phyloP scores from a whole-genome alignment of 2,113 vertebrate species.

The Anolis carolinensis region DNA sequence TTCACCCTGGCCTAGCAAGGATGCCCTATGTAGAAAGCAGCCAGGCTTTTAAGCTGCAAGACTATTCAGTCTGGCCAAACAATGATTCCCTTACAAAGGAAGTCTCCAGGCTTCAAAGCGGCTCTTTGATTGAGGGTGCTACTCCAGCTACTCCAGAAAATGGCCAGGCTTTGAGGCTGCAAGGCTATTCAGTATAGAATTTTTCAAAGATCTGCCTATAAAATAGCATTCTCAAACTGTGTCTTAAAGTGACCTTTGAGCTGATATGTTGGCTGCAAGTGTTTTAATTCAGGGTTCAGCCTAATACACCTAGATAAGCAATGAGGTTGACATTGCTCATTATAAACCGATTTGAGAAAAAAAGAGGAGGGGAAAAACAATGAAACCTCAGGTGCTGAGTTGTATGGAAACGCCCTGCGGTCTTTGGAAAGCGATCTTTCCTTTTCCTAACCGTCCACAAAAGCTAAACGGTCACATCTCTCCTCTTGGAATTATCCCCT shows the following conservation, averaged over 20 bases:
- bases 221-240: not conserved
- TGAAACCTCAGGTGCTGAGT: not conserved
- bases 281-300: not conserved
- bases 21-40: too few species aligned
- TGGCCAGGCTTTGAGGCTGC: too few species aligned
- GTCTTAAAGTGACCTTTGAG: not conserved
- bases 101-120: too few species aligned
- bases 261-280: too few species aligned
- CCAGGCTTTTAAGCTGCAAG: too few species aligned
- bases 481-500: not conserved
- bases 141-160: too few species aligned
- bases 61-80: too few species aligned
- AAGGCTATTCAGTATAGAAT: too few species aligned
- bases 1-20: too few species aligned
- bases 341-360: not conserved
- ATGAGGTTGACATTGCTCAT: not conserved
- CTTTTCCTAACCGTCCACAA: not conserved
- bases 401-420: not conserved
- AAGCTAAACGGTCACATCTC: not conserved
- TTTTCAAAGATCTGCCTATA: too few species aligned
- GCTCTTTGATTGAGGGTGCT: too few species aligned
- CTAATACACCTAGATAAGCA: not conserved
- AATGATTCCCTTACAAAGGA: too few species aligned
- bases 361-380: not conserved
- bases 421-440: not conserved